phyloP scores from a whole-genome alignment of 2,113 vertebrate genomes.

The Loxodonta africana region DNA sequence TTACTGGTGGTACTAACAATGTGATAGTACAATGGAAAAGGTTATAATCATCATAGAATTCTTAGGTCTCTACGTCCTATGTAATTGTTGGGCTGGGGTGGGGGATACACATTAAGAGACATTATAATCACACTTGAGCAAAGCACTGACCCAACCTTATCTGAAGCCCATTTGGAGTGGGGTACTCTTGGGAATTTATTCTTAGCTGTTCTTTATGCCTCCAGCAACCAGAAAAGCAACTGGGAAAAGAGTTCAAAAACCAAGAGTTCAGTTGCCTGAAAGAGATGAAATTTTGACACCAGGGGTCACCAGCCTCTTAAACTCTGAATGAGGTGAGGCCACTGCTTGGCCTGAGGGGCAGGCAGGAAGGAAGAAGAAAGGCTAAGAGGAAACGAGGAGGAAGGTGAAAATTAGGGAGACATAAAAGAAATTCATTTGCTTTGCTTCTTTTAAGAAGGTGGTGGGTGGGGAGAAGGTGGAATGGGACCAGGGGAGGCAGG shows the following conservation, averaged over 20 bases:
- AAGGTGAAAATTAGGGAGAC: conserved; percentile 49
- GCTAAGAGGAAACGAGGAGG: neutral
- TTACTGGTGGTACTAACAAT: conserved; percentile 48
- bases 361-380: conserved; percentile 36
- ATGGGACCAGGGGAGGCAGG: neutral
- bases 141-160: neutral
- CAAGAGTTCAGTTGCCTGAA: neutral
- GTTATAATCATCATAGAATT: neutral
- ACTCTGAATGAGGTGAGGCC: conserved; percentile 44
- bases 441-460: conserved; percentile 56
- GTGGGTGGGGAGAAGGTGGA: neutral
- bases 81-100: neutral
- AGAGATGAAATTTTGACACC: conserved; percentile 49
- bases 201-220: conserved; percentile 40
- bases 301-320: conserved; percentile 38
- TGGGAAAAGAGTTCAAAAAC: neutral
- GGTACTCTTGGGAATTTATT: neutral
- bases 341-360: neutral
- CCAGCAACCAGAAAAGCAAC: conserved; percentile 2
- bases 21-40: conserved; percentile 22
- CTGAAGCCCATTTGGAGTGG: neutral
- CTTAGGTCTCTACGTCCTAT: neutral
- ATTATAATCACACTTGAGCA: neutral
- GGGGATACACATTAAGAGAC: neutral
- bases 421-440: conserved; percentile 45